These are phyloP conservation scores for Apamea epomidion DNA, from an alignment of 2,888 invertebrate species.

Conservation along the genomic window DNA sequence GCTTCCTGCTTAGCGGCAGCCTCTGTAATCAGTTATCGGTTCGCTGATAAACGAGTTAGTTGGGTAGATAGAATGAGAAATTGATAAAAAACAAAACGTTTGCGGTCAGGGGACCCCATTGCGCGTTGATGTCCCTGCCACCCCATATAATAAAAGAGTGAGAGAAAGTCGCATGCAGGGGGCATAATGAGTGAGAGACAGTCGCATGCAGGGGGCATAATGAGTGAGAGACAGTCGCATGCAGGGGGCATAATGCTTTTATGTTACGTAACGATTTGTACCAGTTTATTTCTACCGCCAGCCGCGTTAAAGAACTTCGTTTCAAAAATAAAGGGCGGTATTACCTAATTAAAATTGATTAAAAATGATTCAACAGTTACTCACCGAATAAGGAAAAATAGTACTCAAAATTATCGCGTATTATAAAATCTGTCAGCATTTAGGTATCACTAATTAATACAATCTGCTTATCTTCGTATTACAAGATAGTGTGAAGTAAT, in stretches of 20 bases:
- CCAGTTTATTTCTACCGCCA: too few relatives aligned
- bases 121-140: too few relatives aligned
- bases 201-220: too few relatives aligned
- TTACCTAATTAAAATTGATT: neutral
- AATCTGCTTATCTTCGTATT: slow-evolving; percentile 7
- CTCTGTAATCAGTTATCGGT: neutral
- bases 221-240: too few relatives aligned
- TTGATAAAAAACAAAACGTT: neutral
- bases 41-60: neutral
- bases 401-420: slow-evolving; percentile 9
- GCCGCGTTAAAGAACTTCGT: too few relatives aligned
- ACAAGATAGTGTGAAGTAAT: neutral
- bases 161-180: too few relatives aligned
- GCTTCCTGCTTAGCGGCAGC: neutral
- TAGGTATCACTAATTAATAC: neutral
- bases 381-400: slow-evolving; percentile 32
- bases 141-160: too few relatives aligned
- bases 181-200: too few relatives aligned
- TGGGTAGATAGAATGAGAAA: too few relatives aligned
- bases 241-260: too few relatives aligned
- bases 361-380: slow-evolving; percentile 1
- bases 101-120: too few relatives aligned
- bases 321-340: neutral
- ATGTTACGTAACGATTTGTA: neutral
- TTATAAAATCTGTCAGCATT: slow-evolving; percentile 7